These are phyloP conservation scores for Leptopilina syphax DNA, from an alignment of 2,888 invertebrate genomes.

Conservation along the genomic window DNA sequence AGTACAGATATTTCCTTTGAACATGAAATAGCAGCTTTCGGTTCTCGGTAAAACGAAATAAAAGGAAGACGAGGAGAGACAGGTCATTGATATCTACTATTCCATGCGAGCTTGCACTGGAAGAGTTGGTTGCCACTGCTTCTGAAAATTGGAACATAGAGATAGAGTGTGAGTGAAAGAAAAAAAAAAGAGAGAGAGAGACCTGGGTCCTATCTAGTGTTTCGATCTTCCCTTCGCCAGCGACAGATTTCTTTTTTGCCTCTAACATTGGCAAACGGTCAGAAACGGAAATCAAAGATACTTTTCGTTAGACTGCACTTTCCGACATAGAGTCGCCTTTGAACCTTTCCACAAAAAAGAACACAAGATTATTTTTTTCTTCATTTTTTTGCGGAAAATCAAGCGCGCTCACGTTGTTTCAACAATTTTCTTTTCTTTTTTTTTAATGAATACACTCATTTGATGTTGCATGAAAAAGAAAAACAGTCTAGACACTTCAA, in stretches of 20 bases:
- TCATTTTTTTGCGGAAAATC: not conserved
- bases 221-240: slow-evolving; percentile 47
- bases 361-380: too few relatives aligned
- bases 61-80: slow-evolving; percentile 25
- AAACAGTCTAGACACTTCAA: not conserved
- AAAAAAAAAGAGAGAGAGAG: too few relatives aligned
- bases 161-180: not conserved
- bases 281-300: slow-evolving; percentile 6
- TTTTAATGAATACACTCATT: slow-evolving; percentile 14
- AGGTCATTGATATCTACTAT: slow-evolving; percentile 59
- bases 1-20: not conserved
- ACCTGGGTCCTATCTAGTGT: not conserved
- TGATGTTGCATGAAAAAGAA: not conserved
- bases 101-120: slow-evolving; percentile 43
- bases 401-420: not conserved
- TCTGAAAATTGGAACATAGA: slow-evolving; percentile 55
- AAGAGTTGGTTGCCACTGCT: slow-evolving; percentile 39
- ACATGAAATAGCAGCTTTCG: not conserved
- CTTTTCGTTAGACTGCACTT: slow-evolving; percentile 22
- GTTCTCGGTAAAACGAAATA: slow-evolving; percentile 21
- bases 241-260: slow-evolving; percentile 51
- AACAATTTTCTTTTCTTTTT: not conserved
- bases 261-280: slow-evolving; percentile 11
- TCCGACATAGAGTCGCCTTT: not conserved
- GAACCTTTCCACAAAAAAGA: not conserved